Base-by-base conservation (phyloP, 2,113 vertebrate genomes). In the Phalacrocorax aristotelis region DNA sequence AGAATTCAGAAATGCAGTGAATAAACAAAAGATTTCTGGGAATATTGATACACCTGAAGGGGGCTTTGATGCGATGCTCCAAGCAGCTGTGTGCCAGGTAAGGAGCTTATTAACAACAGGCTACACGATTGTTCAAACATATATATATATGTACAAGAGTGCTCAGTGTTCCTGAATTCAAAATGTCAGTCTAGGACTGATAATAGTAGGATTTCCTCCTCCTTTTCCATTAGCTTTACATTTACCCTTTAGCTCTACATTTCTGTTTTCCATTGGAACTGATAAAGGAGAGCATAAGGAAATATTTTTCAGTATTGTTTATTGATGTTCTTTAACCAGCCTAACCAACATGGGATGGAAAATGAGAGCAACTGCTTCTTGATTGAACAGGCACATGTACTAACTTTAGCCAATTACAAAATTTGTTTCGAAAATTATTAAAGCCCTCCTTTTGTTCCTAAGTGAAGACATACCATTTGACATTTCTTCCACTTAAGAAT, bases 31-130 rank as follows among this genome's bases (percentile, higher is more conserved):
- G 85, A 99, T 99, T 46, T 46, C 44, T 46, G 44, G 44, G 44
- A 46, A 46, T 97, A 99, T 99, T 97, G 99, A 99, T 94, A 99
- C 99, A 29, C 99, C 99, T 7, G 99, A 99, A 97, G 99, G 99
- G 52, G 99, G 99, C 22, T 99, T 99, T 30, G 99, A 99, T 74
- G 99, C 99, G 0, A 99, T 99, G 99, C 98, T 99, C 77, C 99
- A 99, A 97, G 99, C 99, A 83, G 98, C 98, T 11, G 99, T 99
- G 66, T 99, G 99, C 95, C 98, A 99, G 99, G 99, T 99, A 97
- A 97, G 98, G 66, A 77, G 1, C 14, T 88, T 76, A 36, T 72
- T 46, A 40, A 74, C 19, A 82, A 49, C 55, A 58, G 29, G 34
- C 13, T 38, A 48, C 52, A n/a, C 49, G 40, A 17, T 54, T 55